Evolutionary conservation across 53 echinoderm and acorn worm species (phyloP), one percentile per base, ranked within the genome.

Genomic region (Temnopleurus reevesii): DNA sequence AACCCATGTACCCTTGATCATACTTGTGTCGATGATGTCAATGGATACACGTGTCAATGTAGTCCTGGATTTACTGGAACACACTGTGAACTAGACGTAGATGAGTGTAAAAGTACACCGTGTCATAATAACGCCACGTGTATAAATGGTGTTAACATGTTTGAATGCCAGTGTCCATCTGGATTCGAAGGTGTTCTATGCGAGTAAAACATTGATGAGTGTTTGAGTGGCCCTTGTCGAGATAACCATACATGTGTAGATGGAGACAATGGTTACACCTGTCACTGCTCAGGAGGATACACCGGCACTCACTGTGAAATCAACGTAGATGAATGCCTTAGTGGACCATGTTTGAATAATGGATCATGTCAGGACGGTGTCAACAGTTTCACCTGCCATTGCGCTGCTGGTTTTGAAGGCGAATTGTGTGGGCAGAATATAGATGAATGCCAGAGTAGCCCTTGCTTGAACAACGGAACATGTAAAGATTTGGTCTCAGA

Each of bases 1-100:
- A 79, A 83, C 12, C 93, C 93, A 6, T 93, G 91, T 21, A 87
- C 47, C 19, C 28, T 46, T 29, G 71, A 65, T n/a, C 88, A 87
- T 23, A 87, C 88, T 8, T 87, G 88, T 35, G 71, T 71, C 10
- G 88, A 87, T 51, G 88, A 45, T 10, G 35, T 51, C 8, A 53
- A 66, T 49, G 88, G 88, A 31, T 87, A 87, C 55, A 51, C 51
- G 5, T 87, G 88, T 27, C 34, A 46, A 25, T 87, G 88, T 21
- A 66, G 66, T 34, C 49, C 65, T 66, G 88, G 88, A 19, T 87
- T 87, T 53, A 87, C 88, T 10, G 88, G 88, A 29, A 53, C 36
- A 65, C 88, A 87, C 35, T 87, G 88, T 66, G 88, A 87, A 23
- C 65, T 87, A 3, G 54, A 87, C n/a, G 53, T 87, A 23, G 53